phyloP scores from a whole-genome alignment of 1,140 invertebrate species.

The Ips typographus region DNA sequence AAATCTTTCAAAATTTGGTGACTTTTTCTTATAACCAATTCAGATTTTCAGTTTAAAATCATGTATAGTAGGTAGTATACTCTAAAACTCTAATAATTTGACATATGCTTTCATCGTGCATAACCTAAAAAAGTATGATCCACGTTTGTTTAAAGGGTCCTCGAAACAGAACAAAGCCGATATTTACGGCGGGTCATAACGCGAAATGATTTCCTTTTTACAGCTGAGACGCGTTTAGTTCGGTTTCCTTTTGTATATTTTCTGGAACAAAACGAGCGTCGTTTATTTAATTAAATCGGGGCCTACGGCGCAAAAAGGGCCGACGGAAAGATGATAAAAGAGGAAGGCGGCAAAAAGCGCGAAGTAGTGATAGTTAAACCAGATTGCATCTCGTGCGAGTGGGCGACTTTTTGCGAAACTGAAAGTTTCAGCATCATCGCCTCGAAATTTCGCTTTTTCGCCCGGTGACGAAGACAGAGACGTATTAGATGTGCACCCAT shows the following conservation, averaged over 20 bases:
- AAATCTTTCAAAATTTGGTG: no score
- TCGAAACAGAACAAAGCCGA: neutral
- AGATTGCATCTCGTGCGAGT: conserved; percentile 10
- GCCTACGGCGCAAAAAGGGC: conserved; percentile 3
- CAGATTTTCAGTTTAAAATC: no score
- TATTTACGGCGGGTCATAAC: neutral
- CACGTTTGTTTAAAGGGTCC: neutral
- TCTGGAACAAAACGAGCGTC: neutral
- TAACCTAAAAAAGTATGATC: neutral
- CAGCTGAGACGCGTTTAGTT: neutral
- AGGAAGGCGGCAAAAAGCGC: conserved; percentile 4
- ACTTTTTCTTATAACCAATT: no score
- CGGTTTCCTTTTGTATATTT: neutral
- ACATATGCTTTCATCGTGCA: neutral
- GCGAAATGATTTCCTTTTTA: no score
- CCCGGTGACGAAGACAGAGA: no score
- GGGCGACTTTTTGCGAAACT: conserved; percentile 9
- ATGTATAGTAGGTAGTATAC: no score
- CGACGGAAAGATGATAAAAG: conserved; percentile 6
- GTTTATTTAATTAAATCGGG: conserved; percentile 4
- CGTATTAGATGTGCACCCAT: no score
- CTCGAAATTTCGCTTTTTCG: no score
- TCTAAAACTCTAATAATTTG: no score
- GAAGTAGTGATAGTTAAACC: conserved; percentile 14
- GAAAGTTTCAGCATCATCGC: neutral